Evolutionary conservation across 2,888 invertebrate species (phyloP).

Genomic region (Lysandra coridon): DNA sequence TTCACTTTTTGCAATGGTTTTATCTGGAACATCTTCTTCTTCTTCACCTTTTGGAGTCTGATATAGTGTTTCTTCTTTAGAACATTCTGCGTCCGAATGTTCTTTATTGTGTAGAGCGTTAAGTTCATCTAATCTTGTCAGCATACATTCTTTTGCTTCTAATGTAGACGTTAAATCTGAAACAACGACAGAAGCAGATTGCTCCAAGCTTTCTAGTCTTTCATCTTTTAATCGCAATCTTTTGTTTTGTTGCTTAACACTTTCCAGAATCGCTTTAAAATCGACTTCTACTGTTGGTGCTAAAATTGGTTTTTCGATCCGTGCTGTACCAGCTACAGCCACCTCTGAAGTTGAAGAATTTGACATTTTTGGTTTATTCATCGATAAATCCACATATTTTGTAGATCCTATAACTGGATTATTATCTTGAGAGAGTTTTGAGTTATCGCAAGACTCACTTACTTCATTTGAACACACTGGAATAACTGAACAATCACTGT

Average conservation of each 20-base stretch:
- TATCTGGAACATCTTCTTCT: constrained; percentile 7
- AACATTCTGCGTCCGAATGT: constrained; percentile 30
- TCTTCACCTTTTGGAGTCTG: not conserved
- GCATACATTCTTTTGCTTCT: constrained; percentile 49
- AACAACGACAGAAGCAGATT: constrained; percentile 51
- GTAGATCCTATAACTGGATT: not conserved
- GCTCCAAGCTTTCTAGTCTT: constrained; percentile 52
- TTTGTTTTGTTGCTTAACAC: constrained; percentile 51
- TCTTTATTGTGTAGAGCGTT: constrained; percentile 43
- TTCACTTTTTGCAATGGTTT: constrained; percentile 38
- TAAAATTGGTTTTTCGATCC: not conserved
- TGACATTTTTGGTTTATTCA: constrained; percentile 4
- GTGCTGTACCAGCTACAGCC: not conserved
- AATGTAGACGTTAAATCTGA: constrained; percentile 50
- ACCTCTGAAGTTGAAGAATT: constrained; percentile 24
- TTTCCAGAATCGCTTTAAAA: constrained; percentile 53
- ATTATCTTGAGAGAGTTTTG: not conserved
- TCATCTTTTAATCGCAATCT: constrained; percentile 52
- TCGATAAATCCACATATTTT: not conserved
- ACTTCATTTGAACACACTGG: not conserved
- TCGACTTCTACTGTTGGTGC: constrained; percentile 41
- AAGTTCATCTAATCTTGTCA: constrained; percentile 52
- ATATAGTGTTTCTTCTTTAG: not conserved
- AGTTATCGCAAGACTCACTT: not conserved
- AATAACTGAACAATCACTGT: not conserved